Percentiles rank a stretch among this genome's conserved stretches.
phyloP scores from a whole-genome alignment of 2,113 vertebrate genomes.

The Lophochroa leadbeateri region DNA sequence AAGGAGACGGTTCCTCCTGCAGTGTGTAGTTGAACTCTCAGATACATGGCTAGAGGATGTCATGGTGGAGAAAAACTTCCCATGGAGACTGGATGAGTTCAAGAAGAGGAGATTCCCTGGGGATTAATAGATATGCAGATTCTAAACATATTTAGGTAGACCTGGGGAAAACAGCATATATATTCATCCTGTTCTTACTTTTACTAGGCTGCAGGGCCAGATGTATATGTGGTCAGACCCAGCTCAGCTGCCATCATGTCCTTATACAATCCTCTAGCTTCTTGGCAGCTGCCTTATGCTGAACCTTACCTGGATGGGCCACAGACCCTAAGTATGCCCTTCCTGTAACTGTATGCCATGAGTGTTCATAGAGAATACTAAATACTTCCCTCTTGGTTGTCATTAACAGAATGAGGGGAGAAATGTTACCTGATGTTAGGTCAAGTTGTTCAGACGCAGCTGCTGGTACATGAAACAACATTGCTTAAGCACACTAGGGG shows the following conservation, averaged over 20 bases:
- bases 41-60: neutral
- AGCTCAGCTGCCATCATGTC: neutral
- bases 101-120: neutral
- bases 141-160: neutral
- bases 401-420: neutral
- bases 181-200: neutral
- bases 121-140: neutral
- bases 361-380: neutral
- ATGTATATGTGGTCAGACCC: neutral
- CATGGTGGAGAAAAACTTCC: neutral
- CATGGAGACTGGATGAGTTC: neutral
- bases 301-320: neutral
- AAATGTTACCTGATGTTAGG: neutral
- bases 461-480: neutral
- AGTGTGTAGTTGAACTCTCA: fast-evolving
- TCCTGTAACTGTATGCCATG: neutral
- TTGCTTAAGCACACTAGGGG: neutral
- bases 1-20: neutral
- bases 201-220: neutral
- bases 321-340: neutral
- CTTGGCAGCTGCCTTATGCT: neutral
- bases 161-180: neutral
- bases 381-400: neutral
- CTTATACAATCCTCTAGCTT: neutral
- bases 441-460: neutral